Base-by-base conservation (phyloP, 2,888 invertebrate species). In the Phlogophora meticulosa region DNA sequence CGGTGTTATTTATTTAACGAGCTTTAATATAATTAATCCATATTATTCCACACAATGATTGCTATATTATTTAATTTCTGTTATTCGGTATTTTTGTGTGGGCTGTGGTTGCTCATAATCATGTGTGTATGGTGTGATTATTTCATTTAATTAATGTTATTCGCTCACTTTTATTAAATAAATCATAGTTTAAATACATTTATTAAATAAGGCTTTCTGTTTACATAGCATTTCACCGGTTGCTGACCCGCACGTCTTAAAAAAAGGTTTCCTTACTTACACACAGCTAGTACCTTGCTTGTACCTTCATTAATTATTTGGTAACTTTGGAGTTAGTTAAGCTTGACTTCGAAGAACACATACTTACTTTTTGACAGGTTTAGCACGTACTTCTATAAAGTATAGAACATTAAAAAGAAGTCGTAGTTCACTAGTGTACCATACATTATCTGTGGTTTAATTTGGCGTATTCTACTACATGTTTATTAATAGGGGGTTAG, bases 101-200 rank as follows among this genome's bases (percentile, higher is more conserved):
- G 15, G 4, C 3, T 49, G 62, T 15, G 40, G 34, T 36, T 48
- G 40, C 11, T 2, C 0, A 17, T 57, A 61, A 22, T 72, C 24
- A 28, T 42, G 24, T 34, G 34, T 11, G 32, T 11, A 48, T 42
- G 9, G 10, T 49, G 28, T 28, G 10, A 48, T 42, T 34, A 36
- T 61, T 49, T 10, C 13, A 72, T 67, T 48, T 32, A 66, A 32
- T 32, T n/a, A 45, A 32, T 17, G 22, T 51, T 45, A 63, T 34
- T 52, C 7, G 7, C 17, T 42, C 7, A 46, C 20, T 17, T 13
- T 32, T 43, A 45, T 11, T 20, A 45, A 11, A 51, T 45, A 58
- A 53, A 57, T 11, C 0, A 24, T 22, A 22, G 9, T 46, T 17
- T 13, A 36, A 64, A 67, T 40, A 52, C 10, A 40, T 34, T 11